Evolutionary conservation across 30 jellyfish, hydroid and myxozoan genomes (phyloP).

Genomic region (Cassiopea andromeda): DNA sequence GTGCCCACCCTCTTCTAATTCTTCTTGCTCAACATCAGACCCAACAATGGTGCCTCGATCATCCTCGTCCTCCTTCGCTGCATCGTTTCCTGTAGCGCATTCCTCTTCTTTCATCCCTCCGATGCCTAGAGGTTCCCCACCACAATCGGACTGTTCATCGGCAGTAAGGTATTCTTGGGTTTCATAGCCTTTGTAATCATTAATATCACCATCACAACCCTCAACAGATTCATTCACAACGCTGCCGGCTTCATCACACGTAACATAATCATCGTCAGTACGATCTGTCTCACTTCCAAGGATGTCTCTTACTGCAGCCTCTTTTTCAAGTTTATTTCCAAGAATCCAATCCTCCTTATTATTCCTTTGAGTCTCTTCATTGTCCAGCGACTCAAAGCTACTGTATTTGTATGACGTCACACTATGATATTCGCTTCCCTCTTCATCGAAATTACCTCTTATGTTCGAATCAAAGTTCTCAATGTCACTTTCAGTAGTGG

Average conservation of each 20-base stretch:
- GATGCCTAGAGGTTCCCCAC: background rate
- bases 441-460: conserved; percentile 17
- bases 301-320: background rate
- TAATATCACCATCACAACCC: background rate
- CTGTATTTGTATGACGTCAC: conserved; percentile 33
- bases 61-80: conserved; percentile 37
- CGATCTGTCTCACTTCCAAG: conserved; percentile 56
- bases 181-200: conserved; percentile 19
- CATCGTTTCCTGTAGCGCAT: conserved; percentile 34
- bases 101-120: background rate
- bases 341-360: background rate
- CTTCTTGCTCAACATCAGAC: conserved; percentile 34
- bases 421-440: conserved; percentile 52
- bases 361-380: background rate
- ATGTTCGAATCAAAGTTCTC: background rate
- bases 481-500: background rate
- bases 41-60: conserved; percentile 54
- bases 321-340: background rate
- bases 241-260: conserved; percentile 32
- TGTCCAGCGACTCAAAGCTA: conserved; percentile 40
- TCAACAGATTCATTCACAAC: background rate
- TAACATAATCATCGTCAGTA: conserved; percentile 55
- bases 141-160: conserved; percentile 21
- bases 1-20: background rate
- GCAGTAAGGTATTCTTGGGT: conserved; percentile 29